Evolutionary conservation across 2,888 invertebrate species (phyloP), one percentile per base, ranked within the genome.

Genomic region (Zygogramma bicolorata): DNA sequence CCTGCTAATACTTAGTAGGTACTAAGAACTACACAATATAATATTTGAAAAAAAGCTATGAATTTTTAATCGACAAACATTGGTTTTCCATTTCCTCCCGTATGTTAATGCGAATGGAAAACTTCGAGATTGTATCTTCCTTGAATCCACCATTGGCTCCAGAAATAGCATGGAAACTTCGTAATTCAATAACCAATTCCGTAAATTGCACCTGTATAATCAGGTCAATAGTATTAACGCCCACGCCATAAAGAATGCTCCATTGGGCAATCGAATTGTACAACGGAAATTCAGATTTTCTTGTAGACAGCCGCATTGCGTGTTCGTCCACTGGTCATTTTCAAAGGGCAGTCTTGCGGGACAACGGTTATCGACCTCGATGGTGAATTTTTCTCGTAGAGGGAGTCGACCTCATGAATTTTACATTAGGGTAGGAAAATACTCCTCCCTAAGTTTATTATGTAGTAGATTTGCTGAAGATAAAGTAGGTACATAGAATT

Each of bases 241-340:
- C 53, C 53, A 27, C 53, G n/a, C 53, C n/a, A 27, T 25, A 27
- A 46, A 46, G 18, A n/a, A 22, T 22, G 10, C 53, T 27, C 53
- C n/a, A 53, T 53, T 53, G 25, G 53, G 53, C 27, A 53, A 7
- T 53, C 10, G 25, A 13, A 15, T 53, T 27, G 25, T 25, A 38
- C n/a, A 25, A 42, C 15, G 13, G 10, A 34, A 34, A 46, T 53
- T 53, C 25, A 53, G 53, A 53, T 25, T 53, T 53, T 53, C n/a
- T 53, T 53, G 25, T 25, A 53, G 46, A 46, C 46, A 53, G 25
- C 53, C 27, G 53, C 53, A 53, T 53, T 53, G 53, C 53, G 53
- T 53, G 53, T 27, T 27, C 7, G 25, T n/a, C 22, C n/a, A 53
- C 22, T n/a, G 53, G 53, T 53, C 53, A 53, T 53, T 53, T 53